Evolutionary conservation across 2,888 invertebrate species (phyloP).

Genomic region (Pteria penguin): DNA sequence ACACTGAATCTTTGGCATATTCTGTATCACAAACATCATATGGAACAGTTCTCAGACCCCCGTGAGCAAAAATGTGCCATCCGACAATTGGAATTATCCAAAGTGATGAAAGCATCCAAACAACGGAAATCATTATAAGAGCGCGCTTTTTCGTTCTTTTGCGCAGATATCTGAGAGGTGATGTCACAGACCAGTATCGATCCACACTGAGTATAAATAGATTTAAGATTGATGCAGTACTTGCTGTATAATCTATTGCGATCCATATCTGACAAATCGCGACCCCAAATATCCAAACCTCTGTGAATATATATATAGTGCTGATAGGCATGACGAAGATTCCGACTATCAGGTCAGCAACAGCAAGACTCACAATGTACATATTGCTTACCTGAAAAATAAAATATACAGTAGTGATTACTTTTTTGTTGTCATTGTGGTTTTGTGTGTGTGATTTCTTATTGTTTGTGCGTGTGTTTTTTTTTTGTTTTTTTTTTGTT

Average conservation of each 20-base stretch:
- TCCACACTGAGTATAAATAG: conserved; percentile 81
- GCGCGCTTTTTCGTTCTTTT: conserved; percentile 81
- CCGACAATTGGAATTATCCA: conserved; percentile 82
- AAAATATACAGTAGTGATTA: background rate
- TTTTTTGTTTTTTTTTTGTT: too few relatives aligned
- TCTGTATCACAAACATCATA: conserved; percentile 81
- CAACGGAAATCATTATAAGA: conserved; percentile 81
- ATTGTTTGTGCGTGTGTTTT: too few relatives aligned
- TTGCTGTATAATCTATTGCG: conserved; percentile 83
- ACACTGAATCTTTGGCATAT: conserved; percentile 81
- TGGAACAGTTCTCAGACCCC: conserved; percentile 72
- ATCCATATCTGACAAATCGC: conserved; percentile 83
- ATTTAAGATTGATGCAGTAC: conserved; percentile 84
- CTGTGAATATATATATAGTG: conserved; percentile 81
- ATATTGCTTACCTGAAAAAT: conserved; percentile 82
- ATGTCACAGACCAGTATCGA: conserved; percentile 82
- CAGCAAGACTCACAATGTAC: conserved; percentile 82
- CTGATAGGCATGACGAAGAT: conserved; percentile 82
- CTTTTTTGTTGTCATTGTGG: background rate
- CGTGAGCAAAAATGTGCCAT: conserved; percentile 80
- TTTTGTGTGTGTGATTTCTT: background rate
- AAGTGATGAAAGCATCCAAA: conserved; percentile 81
- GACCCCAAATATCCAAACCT: conserved; percentile 81
- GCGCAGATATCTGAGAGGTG: conserved; percentile 81
- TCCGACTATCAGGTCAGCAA: conserved; percentile 82